Evolutionary conservation across 2,797 vertebrate genomes (phyloP).

Genomic region (Sebastes oblongus): DNA sequence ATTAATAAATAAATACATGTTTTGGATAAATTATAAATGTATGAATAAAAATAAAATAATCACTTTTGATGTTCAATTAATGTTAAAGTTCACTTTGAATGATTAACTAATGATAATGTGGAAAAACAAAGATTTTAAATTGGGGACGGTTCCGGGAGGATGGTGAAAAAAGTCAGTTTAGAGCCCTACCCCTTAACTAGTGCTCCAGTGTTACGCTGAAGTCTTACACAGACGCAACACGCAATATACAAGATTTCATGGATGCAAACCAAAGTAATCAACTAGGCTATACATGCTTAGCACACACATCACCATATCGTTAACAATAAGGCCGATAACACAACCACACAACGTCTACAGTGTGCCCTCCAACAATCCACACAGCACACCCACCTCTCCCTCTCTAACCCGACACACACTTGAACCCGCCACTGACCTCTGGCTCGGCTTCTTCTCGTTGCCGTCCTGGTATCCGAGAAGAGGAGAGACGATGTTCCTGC

Average conservation of each 20-base stretch:
- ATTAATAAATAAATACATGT: too few relatives aligned
- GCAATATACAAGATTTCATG: background rate
- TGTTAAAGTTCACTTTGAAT: too few relatives aligned
- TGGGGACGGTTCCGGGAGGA: fast-evolving
- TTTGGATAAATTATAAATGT: too few relatives aligned
- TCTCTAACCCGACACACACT: background rate
- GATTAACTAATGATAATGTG: too few relatives aligned
- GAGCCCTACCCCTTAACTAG: background rate
- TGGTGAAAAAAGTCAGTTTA: too few relatives aligned
- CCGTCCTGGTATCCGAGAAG: background rate
- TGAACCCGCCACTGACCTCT: background rate
- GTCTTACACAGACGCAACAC: background rate
- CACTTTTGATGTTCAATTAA: too few relatives aligned
- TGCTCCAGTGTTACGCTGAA: background rate
- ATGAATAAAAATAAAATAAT: too few relatives aligned
- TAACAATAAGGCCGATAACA: background rate
- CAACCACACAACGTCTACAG: background rate
- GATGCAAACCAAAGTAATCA: background rate
- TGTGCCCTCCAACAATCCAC: background rate
- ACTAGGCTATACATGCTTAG: background rate
- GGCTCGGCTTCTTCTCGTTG: background rate
- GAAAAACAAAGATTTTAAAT: too few relatives aligned
- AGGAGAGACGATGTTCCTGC: background rate
- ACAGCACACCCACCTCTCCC: background rate
- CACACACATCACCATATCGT: background rate